Base-by-base conservation (phyloP, 2,113 vertebrate genomes). In the Eurystomus gularis region DNA sequence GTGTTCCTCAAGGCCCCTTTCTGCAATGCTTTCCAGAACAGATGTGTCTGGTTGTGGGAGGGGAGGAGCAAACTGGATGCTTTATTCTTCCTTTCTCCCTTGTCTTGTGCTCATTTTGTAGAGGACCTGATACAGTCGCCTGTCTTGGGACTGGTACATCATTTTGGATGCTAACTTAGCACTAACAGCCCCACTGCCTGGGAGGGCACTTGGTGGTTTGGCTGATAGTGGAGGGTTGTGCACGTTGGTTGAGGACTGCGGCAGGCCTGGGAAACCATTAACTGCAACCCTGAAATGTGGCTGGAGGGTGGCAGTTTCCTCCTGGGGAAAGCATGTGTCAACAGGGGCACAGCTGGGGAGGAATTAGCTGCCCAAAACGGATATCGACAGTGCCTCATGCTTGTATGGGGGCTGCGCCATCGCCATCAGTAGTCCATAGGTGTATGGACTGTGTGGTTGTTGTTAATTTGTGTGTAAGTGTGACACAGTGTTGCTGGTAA, bases 401-500 rank as follows among this genome's bases (percentile, higher is more conserved):
- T 21, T 16, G 23, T 39, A 2, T 29, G n/a, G n/a, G 21, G 28
- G 3, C 49, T 57, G 29, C 61, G 33, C 69, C 13, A 1, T 40
- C 31, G 44, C 28, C 58, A 2, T 65, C 20, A 6, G 0, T 21
- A 64, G 9, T 46, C 39, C 19, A 4, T 24, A 25, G 33, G 33
- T 29, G 31, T 42, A 13, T 42, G 55, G 31, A 33, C 17, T 29
- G 12, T 24, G 4, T 29, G n/a, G 17, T 88, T 84, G 62, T 71
- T 13, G 1, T 35, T 76, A 29, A 24, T 8, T 10, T 20, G 20
- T 31, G 29, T 62, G 8, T 58, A 65, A 52, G 46, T 5, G 42
- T 42, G 42, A 15, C 5, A 0, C 0, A 1, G 26, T 31, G 9
- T 29, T 81, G 42, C 42, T 5, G 1, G 7, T 19, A 46, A 29